Conservation (phyloP, 2,888 invertebrate genomes). For the Aplocera efformata region DNA sequence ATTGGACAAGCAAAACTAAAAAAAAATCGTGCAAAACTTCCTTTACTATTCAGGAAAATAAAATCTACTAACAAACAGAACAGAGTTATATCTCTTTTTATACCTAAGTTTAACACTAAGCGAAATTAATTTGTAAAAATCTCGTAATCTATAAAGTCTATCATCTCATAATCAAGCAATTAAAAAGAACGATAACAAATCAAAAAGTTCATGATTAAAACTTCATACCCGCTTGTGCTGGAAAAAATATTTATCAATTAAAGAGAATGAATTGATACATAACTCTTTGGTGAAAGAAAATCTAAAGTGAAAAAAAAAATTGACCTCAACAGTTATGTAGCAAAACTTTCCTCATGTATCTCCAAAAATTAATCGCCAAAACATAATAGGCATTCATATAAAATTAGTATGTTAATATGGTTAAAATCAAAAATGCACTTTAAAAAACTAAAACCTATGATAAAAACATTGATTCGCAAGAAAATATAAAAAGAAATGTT, state of each 20-base stretch:
- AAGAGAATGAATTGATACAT: slow-evolving; percentile 62
- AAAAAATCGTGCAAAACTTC: slow-evolving; percentile 59
- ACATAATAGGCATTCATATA: slow-evolving; percentile 57
- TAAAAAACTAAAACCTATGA: slow-evolving; percentile 55
- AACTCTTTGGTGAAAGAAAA: slow-evolving; percentile 46
- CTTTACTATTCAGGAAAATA: slow-evolving; percentile 42
- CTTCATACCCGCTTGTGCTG: slow-evolving; percentile 20
- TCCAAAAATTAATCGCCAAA: slow-evolving; percentile 37
- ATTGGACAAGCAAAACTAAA: slow-evolving; percentile 65
- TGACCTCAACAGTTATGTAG: slow-evolving; percentile 58
- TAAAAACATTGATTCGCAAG: slow-evolving; percentile 51
- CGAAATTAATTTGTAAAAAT: slow-evolving; percentile 41
- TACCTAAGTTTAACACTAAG: slow-evolving; percentile 22
- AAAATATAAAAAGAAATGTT: slow-evolving; percentile 59
- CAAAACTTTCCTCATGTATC: slow-evolving; percentile 48
- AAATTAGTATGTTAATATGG: slow-evolving; percentile 74
- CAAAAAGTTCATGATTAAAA: slow-evolving; percentile 77
- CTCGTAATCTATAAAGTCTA: slow-evolving; percentile 54
- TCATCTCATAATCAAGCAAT: slow-evolving; percentile 68
- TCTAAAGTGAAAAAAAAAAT: slow-evolving; percentile 12
- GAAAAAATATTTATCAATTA: slow-evolving; percentile 24
- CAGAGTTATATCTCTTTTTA: slow-evolving; percentile 27
- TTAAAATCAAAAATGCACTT: slow-evolving; percentile 77
- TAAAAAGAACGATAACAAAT: slow-evolving; percentile 63
- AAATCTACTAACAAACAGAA: slow-evolving; percentile 30